These are phyloP conservation scores for Tangara arthus DNA, from an alignment of 2,797 vertebrate genomes.

Conservation along the genomic window DNA sequence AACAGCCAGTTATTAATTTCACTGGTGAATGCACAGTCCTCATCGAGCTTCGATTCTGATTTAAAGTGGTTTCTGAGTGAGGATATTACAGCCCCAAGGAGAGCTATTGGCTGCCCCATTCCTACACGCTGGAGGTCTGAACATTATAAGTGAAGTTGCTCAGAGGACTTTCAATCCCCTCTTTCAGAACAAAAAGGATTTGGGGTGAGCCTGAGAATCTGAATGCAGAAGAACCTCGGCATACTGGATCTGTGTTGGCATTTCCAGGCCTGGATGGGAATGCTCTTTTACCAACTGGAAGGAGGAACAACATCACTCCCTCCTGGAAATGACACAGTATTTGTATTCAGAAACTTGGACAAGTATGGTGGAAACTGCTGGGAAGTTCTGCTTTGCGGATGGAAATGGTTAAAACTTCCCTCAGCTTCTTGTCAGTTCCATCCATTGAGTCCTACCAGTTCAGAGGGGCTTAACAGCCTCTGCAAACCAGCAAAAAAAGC, in stretches of 20 bases:
- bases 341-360: background rate
- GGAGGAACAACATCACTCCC: background rate
- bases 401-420: background rate
- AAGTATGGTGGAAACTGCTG: background rate
- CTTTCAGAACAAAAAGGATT: background rate
- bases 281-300: background rate
- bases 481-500: background rate
- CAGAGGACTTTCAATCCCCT: background rate
- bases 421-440: background rate
- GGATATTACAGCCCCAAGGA: background rate
- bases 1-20: constrained; percentile 15
- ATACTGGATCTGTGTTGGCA: background rate
- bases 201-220: background rate
- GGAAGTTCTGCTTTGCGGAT: background rate
- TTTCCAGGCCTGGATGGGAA: background rate
- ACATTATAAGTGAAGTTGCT: background rate
- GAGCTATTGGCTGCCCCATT: background rate
- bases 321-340: background rate
- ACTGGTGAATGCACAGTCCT: background rate
- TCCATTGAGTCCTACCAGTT: background rate
- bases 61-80: constrained; percentile 27
- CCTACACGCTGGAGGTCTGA: background rate
- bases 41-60: background rate
- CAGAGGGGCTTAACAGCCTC: background rate
- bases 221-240: background rate